These are phyloP conservation scores for Cerastis leucographa DNA, from an alignment of 2,888 invertebrate genomes.

Conservation along the genomic window DNA sequence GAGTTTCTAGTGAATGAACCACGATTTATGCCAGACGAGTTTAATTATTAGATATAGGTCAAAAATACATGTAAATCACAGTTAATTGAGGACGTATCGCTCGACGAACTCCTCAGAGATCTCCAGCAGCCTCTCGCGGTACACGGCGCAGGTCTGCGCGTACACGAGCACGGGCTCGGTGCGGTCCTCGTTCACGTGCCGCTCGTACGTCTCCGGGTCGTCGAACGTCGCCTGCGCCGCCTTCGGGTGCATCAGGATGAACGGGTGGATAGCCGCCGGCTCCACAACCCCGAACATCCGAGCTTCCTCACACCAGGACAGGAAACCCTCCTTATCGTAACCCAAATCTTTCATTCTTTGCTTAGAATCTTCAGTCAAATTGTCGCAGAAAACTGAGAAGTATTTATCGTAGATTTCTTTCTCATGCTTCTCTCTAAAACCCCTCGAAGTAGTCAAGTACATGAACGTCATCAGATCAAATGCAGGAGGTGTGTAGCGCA, in stretches of 20 bases:
- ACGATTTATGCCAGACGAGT: background rate
- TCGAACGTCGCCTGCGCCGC: constrained; percentile 71
- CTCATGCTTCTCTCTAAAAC: constrained; percentile 77
- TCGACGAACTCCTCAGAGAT: constrained; percentile 80
- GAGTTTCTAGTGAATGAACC: constrained; percentile 1
- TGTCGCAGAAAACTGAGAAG: constrained; percentile 72
- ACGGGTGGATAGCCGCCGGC: constrained; percentile 69
- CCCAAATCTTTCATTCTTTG: constrained; percentile 70
- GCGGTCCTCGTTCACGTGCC: constrained; percentile 67
- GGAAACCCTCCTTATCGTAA: constrained; percentile 70
- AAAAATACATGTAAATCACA: constrained; percentile 20
- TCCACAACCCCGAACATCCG: constrained; percentile 73
- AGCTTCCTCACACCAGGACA: constrained; percentile 71
- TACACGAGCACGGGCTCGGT: constrained; percentile 71
- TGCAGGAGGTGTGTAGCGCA: constrained; percentile 82
- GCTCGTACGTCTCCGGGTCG: constrained; percentile 72
- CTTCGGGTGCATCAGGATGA: constrained; percentile 72
- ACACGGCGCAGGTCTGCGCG: constrained; percentile 64
- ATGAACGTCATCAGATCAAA: constrained; percentile 81
- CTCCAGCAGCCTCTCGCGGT: constrained; percentile 73
- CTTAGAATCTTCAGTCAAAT: constrained; percentile 71
- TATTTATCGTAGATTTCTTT: constrained; percentile 73
- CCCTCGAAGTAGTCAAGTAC: constrained; percentile 77
- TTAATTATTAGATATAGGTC: background rate
- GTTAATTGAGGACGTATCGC: constrained; percentile 64